phyloP scores from a whole-genome alignment of 2,113 vertebrate species.

The Leuciscus idus region DNA sequence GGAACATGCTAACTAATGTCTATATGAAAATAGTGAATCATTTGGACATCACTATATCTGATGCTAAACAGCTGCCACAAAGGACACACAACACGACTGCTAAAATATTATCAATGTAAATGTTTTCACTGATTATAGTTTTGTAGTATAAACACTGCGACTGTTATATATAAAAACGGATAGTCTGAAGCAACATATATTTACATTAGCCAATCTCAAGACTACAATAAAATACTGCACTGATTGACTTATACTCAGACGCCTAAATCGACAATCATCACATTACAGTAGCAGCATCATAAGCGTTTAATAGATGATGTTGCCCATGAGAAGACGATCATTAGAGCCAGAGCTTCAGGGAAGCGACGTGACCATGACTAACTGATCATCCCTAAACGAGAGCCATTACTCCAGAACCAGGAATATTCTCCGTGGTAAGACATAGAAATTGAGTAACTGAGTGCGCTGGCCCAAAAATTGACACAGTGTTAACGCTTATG shows the following conservation, averaged over 20 bases:
- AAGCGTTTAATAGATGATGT: slow-evolving; percentile 57
- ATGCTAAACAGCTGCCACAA: too few relatives aligned
- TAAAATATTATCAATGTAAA: too few relatives aligned
- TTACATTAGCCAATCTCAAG: neutral
- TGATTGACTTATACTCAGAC: neutral
- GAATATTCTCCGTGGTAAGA: slow-evolving; percentile 56
- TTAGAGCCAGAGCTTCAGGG: slow-evolving; percentile 53
- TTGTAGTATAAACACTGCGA: neutral
- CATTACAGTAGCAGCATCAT: slow-evolving; percentile 37
- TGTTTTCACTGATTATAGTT: neutral
- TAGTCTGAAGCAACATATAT: neutral
- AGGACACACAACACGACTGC: too few relatives aligned
- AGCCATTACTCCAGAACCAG: slow-evolving; percentile 57
- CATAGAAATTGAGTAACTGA: slow-evolving; percentile 57
- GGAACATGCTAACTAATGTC: too few relatives aligned
- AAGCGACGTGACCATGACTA: slow-evolving; percentile 57
- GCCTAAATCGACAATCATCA: slow-evolving; percentile 25
- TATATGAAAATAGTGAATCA: too few relatives aligned
- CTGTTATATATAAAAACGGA: neutral
- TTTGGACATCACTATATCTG: too few relatives aligned
- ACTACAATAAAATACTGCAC: neutral
- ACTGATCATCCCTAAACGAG: slow-evolving; percentile 62
- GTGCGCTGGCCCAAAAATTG: slow-evolving; percentile 58
- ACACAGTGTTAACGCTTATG: slow-evolving; percentile 25
- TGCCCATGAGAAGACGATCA: slow-evolving; percentile 50